Base-by-base conservation (phyloP, 2,888 invertebrate genomes). In the Eudasyphora cyanicolor region DNA sequence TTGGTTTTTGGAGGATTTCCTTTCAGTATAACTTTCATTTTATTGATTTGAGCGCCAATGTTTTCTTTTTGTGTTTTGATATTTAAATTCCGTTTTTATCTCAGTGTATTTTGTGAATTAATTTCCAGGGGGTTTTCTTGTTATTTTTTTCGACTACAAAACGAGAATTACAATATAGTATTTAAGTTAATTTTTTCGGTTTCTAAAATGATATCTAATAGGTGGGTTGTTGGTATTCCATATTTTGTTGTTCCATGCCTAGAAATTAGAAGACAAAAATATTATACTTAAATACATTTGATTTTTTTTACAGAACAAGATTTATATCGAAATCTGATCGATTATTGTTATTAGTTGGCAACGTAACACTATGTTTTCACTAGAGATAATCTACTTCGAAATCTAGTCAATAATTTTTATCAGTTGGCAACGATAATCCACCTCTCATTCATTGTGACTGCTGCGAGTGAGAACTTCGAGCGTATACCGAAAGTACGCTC, bases 171-270 rank as follows among this genome's bases (percentile, higher is more conserved):
- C 14, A 42, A 38, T 69, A 29, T 71, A 29, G 12, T 35, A 64
- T 79, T 51, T 49, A 69, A 29, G 17, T 64, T 64, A 51, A 62
- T 29, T 75, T 8, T 60, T 71, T 35, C 64, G 17, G 60, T 76
- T 85, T 70, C 76, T 82, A 76, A 82, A 60, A 81, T 82, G 75
- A 76, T 86, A 71, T 82, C 87, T 91, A 91, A 85, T 91, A 91
- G 87, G 91, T 91, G 89, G 91, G 91, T 87, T 91, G 91, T 84
- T 90, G 90, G 85, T 91, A 91, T 86, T 91, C 91, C 89, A 90
- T 89, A 86, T 89, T 89, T 62, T 89, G 89, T 64, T 89, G 90
- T 17, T 90, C 90, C 88, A 89, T 89, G 73, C 89, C 90, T 85
- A 32, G 0, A 32, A n/a, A 71, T 74, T 8, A 42, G n/a, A 60